Evolutionary conservation across 2,113 vertebrate genomes (phyloP).

Genomic region (Macroglossus sobrinus): DNA sequence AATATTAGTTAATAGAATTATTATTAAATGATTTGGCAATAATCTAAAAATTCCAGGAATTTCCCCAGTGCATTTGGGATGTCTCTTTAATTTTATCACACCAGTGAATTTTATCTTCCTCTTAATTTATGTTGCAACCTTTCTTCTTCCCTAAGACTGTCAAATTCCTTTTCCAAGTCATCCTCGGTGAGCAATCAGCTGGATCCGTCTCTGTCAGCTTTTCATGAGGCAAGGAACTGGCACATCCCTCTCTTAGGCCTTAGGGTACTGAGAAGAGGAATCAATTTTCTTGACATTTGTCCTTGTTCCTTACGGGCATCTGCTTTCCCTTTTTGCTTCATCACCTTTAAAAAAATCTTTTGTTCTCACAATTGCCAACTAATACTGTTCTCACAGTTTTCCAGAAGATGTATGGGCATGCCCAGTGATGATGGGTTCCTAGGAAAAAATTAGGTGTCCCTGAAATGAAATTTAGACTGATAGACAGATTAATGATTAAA

Average conservation of each 20-base stretch:
- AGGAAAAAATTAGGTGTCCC: background rate
- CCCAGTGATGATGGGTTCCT: constrained; percentile 29
- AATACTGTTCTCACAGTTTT: constrained; percentile 46
- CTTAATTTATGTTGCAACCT: background rate
- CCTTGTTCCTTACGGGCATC: constrained; percentile 51
- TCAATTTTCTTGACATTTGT: constrained; percentile 50
- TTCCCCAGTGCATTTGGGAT: background rate
- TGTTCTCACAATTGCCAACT: constrained; percentile 49
- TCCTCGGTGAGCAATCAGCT: background rate
- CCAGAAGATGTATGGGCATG: constrained; percentile 41
- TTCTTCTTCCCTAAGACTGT: constrained; percentile 15
- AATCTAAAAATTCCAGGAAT: background rate
- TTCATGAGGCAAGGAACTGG: constrained; percentile 2
- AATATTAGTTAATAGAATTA: background rate
- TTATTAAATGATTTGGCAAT: background rate
- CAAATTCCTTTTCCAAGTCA: constrained; percentile 6
- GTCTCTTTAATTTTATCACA: background rate
- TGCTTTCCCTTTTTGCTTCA: constrained; percentile 62
- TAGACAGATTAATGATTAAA: background rate
- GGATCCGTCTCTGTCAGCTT: background rate
- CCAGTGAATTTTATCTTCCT: background rate
- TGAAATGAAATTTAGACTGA: constrained; percentile 32
- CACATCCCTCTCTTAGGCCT: background rate
- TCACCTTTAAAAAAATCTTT: constrained; percentile 68
- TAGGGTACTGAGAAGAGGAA: constrained; percentile 22